Evolutionary conservation across 2,888 invertebrate species (phyloP).

Genomic region (Agrotis clavis): DNA sequence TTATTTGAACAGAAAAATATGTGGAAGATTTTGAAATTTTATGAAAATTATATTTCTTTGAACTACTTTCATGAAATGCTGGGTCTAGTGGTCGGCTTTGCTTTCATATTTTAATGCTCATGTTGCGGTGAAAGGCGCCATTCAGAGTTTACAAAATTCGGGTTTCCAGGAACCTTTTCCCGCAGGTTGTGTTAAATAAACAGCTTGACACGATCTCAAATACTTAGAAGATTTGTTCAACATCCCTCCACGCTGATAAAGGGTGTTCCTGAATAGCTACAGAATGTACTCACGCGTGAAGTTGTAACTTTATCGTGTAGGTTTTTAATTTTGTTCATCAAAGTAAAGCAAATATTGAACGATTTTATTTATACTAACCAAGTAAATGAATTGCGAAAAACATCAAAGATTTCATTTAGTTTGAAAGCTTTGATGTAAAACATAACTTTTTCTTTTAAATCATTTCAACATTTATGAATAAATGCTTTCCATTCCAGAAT

Average conservation of each 20-base stretch:
- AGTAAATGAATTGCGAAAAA: neutral
- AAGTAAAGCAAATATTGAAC: neutral
- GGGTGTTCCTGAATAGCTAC: neutral
- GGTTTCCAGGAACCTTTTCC: constrained; percentile 53
- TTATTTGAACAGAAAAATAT: constrained; percentile 51
- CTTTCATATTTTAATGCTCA: constrained; percentile 77
- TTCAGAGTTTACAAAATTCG: constrained; percentile 68
- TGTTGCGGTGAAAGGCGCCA: constrained; percentile 70
- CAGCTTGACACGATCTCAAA: constrained; percentile 30
- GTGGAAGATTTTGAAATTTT: constrained; percentile 46
- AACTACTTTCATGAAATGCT: constrained; percentile 65
- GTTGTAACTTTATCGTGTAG: neutral
- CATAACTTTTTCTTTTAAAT: neutral
- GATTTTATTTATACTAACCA: neutral
- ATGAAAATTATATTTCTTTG: constrained; percentile 63
- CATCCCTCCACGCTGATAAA: constrained; percentile 32
- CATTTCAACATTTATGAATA: too few species aligned
- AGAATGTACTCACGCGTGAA: neutral
- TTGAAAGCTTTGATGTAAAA: neutral
- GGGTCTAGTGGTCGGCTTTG: constrained; percentile 58
- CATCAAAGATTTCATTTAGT: neutral
- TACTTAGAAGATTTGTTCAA: constrained; percentile 54
- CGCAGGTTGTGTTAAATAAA: constrained; percentile 32
- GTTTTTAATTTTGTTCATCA: constrained; percentile 5
- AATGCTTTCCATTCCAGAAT: too few species aligned